These are phyloP conservation scores for Drosophila busckii DNA, from an alignment of 1,140 invertebrate genomes.

Conservation along the genomic window DNA sequence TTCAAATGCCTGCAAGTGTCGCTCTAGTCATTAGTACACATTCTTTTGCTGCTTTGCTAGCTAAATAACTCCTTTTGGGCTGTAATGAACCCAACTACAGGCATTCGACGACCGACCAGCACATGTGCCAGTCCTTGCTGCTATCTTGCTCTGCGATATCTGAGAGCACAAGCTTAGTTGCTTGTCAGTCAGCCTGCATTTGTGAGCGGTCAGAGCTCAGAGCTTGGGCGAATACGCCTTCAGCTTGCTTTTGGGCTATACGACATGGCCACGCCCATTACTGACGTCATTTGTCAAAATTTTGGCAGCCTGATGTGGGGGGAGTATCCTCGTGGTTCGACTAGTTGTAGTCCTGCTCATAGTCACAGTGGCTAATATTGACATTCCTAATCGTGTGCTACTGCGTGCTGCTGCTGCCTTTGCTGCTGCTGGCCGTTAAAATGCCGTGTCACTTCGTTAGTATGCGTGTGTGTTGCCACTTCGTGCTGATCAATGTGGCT, in stretches of 20 bases:
- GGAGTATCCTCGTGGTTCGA: conserved; percentile 24
- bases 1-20: too few species aligned
- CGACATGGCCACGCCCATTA: conserved; percentile 27
- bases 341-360: conserved; percentile 20
- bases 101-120: neutral
- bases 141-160: conserved; percentile 6
- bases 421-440: conserved; percentile 67
- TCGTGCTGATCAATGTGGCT: conserved; percentile 26
- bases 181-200: conserved; percentile 9
- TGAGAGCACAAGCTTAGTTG: neutral
- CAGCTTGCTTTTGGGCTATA: conserved; percentile 16
- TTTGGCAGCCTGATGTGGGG: conserved; percentile 34
- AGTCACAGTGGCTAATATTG: conserved; percentile 64
- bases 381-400: conserved; percentile 72
- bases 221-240: conserved; percentile 34
- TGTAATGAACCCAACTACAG: conserved; percentile 1
- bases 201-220: conserved; percentile 27
- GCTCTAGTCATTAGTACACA: too few species aligned
- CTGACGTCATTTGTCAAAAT: conserved; percentile 72
- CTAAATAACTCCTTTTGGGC: too few species aligned
- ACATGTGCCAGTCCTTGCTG: too few species aligned
- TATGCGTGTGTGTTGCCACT: conserved; percentile 69
- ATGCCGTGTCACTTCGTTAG: conserved; percentile 74
- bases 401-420: too few species aligned
- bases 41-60: too few species aligned